These are phyloP conservation scores for Sebastes iracundus DNA, from an alignment of 2,797 vertebrate genomes.

Conservation along the genomic window DNA sequence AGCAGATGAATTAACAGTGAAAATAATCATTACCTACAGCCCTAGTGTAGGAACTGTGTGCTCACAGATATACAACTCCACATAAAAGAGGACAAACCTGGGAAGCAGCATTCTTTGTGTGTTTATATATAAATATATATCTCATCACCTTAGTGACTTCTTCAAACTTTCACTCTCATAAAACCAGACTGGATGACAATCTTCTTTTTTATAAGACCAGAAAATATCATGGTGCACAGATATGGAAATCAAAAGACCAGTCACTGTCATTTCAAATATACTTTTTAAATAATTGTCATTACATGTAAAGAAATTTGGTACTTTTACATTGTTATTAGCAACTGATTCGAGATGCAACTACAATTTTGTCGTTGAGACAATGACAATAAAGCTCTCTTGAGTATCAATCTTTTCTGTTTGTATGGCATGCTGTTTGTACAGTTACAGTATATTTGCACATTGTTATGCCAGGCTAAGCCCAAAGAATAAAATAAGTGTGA, in stretches of 20 bases:
- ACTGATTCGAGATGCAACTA: neutral
- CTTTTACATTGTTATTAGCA: neutral
- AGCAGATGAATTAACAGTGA: neutral
- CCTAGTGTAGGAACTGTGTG: neutral
- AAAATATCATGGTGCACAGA: neutral
- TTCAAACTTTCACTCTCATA: neutral
- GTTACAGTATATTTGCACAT: neutral
- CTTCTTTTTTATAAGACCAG: neutral
- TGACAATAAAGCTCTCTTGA: neutral
- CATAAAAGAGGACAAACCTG: neutral
- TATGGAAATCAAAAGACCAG: neutral
- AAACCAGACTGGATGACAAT: neutral
- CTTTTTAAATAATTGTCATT: neutral
- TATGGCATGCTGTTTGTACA: neutral
- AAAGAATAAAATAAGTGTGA: neutral
- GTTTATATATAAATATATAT: conserved; percentile 1
- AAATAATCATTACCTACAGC: neutral
- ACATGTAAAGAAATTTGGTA: neutral
- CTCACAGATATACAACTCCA: neutral
- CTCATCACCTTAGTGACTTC: neutral
- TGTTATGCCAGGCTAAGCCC: neutral
- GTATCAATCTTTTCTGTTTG: neutral
- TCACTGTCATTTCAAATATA: neutral
- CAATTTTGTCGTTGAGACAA: neutral
- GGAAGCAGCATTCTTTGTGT: neutral